Conservation (phyloP, 2,797 vertebrate species). For the Amblyraja radiata region DNA sequence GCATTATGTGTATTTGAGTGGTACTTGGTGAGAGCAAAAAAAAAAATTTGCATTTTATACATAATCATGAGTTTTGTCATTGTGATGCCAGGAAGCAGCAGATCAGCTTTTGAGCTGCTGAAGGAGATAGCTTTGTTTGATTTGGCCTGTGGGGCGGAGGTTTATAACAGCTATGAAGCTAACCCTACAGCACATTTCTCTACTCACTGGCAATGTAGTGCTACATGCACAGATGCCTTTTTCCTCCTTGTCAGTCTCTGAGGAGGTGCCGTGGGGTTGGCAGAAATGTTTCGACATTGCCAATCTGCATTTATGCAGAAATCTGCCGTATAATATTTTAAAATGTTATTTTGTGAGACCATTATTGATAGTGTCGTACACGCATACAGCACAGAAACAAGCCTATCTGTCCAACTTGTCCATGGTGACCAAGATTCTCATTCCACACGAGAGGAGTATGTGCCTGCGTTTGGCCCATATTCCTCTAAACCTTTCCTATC, state of each 20-base stretch:
- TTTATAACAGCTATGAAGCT: neutral
- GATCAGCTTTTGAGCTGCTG: slow-evolving; percentile 31
- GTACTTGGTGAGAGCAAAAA: neutral
- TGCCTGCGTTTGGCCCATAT: too few species aligned
- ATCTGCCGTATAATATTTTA: neutral
- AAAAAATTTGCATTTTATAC: slow-evolving; percentile 18
- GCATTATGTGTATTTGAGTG: neutral
- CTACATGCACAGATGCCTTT: neutral
- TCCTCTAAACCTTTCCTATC: too few species aligned
- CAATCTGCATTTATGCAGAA: neutral
- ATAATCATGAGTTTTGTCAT: slow-evolving; percentile 28
- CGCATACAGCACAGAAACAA: too few species aligned
- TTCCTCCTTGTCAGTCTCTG: neutral
- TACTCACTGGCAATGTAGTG: neutral
- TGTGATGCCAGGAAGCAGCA: slow-evolving; percentile 5
- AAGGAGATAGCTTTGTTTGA: slow-evolving; percentile 33
- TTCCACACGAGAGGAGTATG: too few species aligned
- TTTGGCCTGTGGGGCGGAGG: slow-evolving; percentile 26
- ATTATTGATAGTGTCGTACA: too few species aligned
- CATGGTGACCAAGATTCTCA: too few species aligned
- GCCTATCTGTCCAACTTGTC: too few species aligned
- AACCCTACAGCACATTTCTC: neutral
- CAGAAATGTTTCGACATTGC: neutral
- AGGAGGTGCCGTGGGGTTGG: neutral
- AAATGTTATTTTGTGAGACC: neutral